phyloP scores from a whole-genome alignment of 2,797 vertebrate species.

The Streptopelia turtur region DNA sequence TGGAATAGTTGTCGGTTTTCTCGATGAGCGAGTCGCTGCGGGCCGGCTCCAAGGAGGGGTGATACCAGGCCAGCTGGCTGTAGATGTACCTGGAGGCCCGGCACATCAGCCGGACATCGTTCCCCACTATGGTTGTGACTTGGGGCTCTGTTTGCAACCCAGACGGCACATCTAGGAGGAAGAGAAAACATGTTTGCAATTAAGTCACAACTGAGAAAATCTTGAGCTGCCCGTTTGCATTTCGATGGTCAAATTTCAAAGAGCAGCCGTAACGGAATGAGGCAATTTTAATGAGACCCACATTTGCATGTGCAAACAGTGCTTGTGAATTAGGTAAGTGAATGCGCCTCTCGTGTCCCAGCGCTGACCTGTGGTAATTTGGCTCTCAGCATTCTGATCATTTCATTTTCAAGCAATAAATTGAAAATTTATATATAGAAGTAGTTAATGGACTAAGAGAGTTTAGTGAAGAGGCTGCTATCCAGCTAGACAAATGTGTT shows the following conservation, averaged over 20 bases:
- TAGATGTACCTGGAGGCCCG: slow-evolving; percentile 86
- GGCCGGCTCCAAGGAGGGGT: slow-evolving; percentile 73
- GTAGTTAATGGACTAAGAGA: background rate
- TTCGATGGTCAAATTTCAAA: background rate
- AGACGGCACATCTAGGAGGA: slow-evolving; percentile 55
- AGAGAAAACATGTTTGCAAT: background rate
- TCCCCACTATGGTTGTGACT: slow-evolving; percentile 78
- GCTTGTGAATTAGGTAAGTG: background rate
- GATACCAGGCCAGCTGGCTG: slow-evolving; percentile 82
- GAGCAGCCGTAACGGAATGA: rapidly evolving
- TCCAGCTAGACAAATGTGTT: background rate
- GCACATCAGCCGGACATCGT: slow-evolving; percentile 82
- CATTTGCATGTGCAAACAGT: background rate
- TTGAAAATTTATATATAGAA: background rate
- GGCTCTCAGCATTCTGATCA: background rate
- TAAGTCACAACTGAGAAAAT: background rate
- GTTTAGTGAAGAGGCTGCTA: slow-evolving; percentile 1
- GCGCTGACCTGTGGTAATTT: background rate
- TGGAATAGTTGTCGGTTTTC: slow-evolving; percentile 74
- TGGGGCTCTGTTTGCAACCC: slow-evolving; percentile 54
- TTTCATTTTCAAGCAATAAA: background rate
- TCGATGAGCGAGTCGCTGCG: slow-evolving; percentile 22
- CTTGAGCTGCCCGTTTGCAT: background rate
- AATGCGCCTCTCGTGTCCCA: background rate
- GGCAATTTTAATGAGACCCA: background rate